These are phyloP conservation scores for Lagocephalus sceleratus DNA, from an alignment of 2,797 vertebrate species.

Conservation along the genomic window DNA sequence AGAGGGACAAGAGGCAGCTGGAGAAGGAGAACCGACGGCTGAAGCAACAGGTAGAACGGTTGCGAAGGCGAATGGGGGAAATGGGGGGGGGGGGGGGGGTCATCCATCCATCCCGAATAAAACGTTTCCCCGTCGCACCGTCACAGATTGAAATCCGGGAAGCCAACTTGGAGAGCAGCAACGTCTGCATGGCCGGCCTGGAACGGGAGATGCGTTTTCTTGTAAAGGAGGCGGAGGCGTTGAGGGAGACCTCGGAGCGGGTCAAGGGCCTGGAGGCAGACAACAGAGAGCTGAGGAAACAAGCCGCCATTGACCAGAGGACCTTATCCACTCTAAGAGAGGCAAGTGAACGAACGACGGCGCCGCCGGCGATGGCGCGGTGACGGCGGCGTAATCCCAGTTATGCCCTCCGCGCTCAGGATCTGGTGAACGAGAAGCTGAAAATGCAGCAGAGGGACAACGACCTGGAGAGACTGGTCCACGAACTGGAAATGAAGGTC, in stretches of 20 bases:
- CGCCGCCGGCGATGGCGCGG: not conserved
- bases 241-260: conserved; percentile 84
- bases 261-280: conserved; percentile 87
- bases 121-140: not conserved
- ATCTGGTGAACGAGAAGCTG: conserved; percentile 90
- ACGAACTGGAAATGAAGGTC: conserved; percentile 87
- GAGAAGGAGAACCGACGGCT: conserved; percentile 87
- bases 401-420: conserved; percentile 64
- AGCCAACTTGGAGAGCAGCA: conserved; percentile 87
- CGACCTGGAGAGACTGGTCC: conserved; percentile 84
- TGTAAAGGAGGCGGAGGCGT: conserved; percentile 81
- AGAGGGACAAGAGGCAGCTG: conserved; percentile 89
- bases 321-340: conserved; percentile 88
- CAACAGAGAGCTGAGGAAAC: conserved; percentile 89
- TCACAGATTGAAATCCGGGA: conserved; percentile 83
- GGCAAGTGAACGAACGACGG: conserved; percentile 66
- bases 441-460: conserved; percentile 89
- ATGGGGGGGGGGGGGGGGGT: no score
- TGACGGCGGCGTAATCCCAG: not conserved
- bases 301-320: conserved; percentile 90
- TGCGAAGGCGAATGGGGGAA: not conserved
- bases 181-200: conserved; percentile 81
- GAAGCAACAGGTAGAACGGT: conserved; percentile 76
- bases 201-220: conserved; percentile 88
- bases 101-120: not conserved